Evolutionary conservation across 2,797 vertebrate genomes (phyloP), one percentile per base, ranked within the genome.

Genomic region (Halcyon chelicuti): DNA sequence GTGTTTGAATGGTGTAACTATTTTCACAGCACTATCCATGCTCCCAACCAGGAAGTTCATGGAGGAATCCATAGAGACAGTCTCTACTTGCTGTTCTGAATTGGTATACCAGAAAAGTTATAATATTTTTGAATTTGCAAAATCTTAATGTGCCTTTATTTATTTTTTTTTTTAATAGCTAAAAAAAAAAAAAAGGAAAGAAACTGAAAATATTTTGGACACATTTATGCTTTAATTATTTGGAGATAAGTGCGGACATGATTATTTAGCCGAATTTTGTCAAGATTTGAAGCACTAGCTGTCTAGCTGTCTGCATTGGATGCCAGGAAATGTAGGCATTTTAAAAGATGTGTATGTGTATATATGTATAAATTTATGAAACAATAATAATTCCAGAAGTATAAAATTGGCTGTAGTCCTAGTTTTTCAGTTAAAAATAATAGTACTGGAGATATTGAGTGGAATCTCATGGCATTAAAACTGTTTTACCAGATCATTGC

Each of bases 401-500:
- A 94, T 91, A 83, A 78, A 90, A 86, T 94, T 97, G 92, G 91
- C 95, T 72, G 49, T 22, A 72, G 44, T 93, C 89, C 93, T 96
- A 83, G 90, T 84, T 97, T 94, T 97, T 94, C 68, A 78, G 91
- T 96, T 96, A 95, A 97, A 97, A 97, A 94, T 95, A 96, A 96
- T 97, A 96, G 95, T 90, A 72, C 57, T 93, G 85, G 92, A 97
- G 90, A 96, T 95, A 96, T 1, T 87, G 79, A 96, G 29, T 94
- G 70, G 42, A 97, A 91, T 96, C 61, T 95, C 49, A 91, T 95
- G 90, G 84, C 81, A 88, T 88, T 95, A 88, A 94, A 97, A 97
- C 75, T 93, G 57, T 92, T 97, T 96, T 95, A 94, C 82, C 91
- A 94, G 95, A 86, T 95, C 86, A 81, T 66, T 96, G 78, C 85